Base-by-base conservation (phyloP, 2,888 invertebrate species). In the Synanthedon andrenaeformis region DNA sequence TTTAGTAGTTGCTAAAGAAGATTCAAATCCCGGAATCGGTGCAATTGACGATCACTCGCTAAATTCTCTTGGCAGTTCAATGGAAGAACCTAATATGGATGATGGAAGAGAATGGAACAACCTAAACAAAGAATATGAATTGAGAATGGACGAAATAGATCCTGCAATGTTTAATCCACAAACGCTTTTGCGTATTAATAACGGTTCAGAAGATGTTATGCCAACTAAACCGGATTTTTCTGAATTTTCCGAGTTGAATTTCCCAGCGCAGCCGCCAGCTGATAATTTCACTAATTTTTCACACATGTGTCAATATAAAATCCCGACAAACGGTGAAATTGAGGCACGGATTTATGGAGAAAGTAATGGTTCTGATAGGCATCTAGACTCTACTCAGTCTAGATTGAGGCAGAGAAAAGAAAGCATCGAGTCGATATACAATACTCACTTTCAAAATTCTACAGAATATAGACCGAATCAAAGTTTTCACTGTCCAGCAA, bases 141-240 rank as follows among this genome's bases (percentile, higher is more conserved):
- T 35, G 10, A 35, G 35, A 35, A 45, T 13, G 5, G 10, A 61
- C 42, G 62, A 72, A 56, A 62, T 81, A 54, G 74, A 74, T 55
- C 67, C 72, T 17, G 65, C 70, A 12, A 72, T 85, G 76, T 72
- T 87, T 48, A 69, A 86, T 62, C 86, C 86, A 3, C 80, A 74
- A 71, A 71, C 68, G 45, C 62, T 87, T 49, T 62, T 87, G 53
- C 73, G 64, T 62, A 55, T 54, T 62, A 66, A 41, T 19, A 58
- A 64, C n/a, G 61, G 65, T 6, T 19, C 42, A 5, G 62, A 63
- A 4, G 67, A 66, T 45, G 61, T 81, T 49, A 69, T 82, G 54
- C 71, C 82, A 12, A 85, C 85, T 3, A 84, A 86, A 4, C 59
- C 67, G 3, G 69, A 78, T 58, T 86, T 82, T 61, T 62, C 72